A percentile compares a stretch with the other conserved stretches of the same genome.
These are phyloP conservation scores for Papilio protenor DNA, from an alignment of 2,888 invertebrate species.

Conservation along the genomic window DNA sequence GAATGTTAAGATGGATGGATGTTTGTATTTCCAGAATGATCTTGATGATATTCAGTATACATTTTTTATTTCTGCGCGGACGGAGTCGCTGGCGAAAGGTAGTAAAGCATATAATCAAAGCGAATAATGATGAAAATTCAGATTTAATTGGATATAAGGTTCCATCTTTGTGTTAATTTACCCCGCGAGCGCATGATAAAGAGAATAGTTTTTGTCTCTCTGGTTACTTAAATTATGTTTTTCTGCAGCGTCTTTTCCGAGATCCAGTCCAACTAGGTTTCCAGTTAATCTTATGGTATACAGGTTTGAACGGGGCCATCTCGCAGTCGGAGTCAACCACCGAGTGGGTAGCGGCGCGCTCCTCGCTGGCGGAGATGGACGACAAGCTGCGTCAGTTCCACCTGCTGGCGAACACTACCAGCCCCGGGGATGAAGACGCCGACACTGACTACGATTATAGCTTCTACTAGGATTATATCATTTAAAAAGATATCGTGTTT, in stretches of 20 bases:
- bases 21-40: no score
- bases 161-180: no score
- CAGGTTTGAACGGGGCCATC: slow-evolving; percentile 70
- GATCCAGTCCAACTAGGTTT: not conserved
- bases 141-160: no score
- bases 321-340: slow-evolving; percentile 63
- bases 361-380: slow-evolving; percentile 61
- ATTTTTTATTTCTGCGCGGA: no score
- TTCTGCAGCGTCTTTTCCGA: not conserved
- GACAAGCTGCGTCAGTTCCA: slow-evolving; percentile 71
- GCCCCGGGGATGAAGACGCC: slow-evolving; percentile 57
- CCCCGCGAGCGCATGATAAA: no score
- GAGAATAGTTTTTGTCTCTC: no score
- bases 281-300: not conserved
- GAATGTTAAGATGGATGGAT: no score
- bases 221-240: not conserved
- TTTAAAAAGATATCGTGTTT: slow-evolving; percentile 45
- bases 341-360: slow-evolving; percentile 63
- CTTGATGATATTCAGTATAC: no score
- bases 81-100: no score
- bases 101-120: no score
- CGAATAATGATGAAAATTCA: no score
- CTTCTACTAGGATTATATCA: slow-evolving; percentile 65
- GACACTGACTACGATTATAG: slow-evolving; percentile 74
- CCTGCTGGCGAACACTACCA: slow-evolving; percentile 65